A percentile compares a stretch with the other conserved stretches of the same genome.
Conservation (phyloP, 2,113 vertebrate species). For the Dromaius novaehollandiae region DNA sequence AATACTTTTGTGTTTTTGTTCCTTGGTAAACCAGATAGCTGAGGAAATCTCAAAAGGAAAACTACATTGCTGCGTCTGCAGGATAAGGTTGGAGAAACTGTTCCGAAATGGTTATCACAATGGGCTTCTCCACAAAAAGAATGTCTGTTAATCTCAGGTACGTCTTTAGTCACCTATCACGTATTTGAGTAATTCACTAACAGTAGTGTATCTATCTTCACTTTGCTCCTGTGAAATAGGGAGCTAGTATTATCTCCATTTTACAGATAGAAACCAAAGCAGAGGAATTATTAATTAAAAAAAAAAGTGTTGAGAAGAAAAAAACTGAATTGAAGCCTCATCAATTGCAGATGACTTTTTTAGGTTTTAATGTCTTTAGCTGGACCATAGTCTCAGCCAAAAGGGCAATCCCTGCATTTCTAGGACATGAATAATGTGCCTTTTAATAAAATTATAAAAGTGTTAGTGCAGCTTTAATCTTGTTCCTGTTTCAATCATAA, state of each 20-base stretch:
- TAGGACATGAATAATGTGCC: neutral
- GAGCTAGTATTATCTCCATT: neutral
- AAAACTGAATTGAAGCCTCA: neutral
- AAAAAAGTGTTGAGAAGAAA: neutral
- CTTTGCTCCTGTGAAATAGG: neutral
- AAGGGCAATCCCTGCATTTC: neutral
- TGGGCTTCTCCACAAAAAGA: neutral
- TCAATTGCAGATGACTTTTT: neutral
- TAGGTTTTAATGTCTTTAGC: neutral
- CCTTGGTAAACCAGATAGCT: neutral
- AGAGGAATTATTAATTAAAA: neutral
- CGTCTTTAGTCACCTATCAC: neutral
- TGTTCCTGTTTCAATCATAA: neutral
- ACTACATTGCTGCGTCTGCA: neutral
- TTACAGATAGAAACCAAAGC: neutral
- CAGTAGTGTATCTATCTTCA: neutral
- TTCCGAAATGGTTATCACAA: neutral
- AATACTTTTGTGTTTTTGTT: neutral
- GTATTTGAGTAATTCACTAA: neutral
- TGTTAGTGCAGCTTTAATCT: conserved; percentile 6
- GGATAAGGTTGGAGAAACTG: neutral
- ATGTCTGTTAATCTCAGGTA: neutral
- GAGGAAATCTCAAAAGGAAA: neutral
- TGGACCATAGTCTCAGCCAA: neutral
- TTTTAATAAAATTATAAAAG: conserved; percentile 19